Conservation (phyloP, 2,797 vertebrate species). For the Ceyx erithaca region DNA sequence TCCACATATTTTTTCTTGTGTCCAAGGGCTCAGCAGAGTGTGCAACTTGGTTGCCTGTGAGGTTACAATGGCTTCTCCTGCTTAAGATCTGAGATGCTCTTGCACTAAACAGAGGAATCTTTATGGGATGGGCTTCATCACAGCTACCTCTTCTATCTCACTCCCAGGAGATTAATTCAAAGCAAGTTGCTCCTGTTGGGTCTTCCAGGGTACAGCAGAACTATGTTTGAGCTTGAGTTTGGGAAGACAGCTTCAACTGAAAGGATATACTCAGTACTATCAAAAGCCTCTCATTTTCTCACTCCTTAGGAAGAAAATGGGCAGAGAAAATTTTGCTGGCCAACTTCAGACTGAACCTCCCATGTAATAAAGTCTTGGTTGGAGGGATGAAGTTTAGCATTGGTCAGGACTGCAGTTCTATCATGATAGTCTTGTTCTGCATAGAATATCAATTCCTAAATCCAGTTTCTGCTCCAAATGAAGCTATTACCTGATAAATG, state of each 20-base stretch:
- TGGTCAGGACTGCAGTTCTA: neutral
- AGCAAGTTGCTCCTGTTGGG: neutral
- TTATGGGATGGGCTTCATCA: neutral
- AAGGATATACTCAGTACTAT: neutral
- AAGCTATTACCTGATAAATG: neutral
- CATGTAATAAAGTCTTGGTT: neutral
- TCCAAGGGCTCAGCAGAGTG: neutral
- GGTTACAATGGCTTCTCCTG: neutral
- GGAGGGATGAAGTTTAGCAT: neutral
- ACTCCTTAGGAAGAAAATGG: neutral
- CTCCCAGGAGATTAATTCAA: neutral
- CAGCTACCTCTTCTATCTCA: neutral
- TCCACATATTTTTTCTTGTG: fast-evolving
- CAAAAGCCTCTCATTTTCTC: neutral
- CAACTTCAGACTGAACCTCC: neutral
- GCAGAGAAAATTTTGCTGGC: neutral
- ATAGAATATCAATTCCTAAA: neutral
- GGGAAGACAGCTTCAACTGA: neutral
- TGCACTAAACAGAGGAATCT: neutral
- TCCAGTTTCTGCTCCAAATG: neutral
- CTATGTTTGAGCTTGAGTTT: neutral
- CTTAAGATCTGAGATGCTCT: neutral
- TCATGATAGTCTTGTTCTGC: neutral
- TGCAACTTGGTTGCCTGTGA: neutral
- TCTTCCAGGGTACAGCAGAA: neutral